Evolutionary conservation across 2,797 vertebrate genomes (phyloP), one percentile per base, ranked within the genome.

Genomic region (Gymnopithys bicolor): DNA sequence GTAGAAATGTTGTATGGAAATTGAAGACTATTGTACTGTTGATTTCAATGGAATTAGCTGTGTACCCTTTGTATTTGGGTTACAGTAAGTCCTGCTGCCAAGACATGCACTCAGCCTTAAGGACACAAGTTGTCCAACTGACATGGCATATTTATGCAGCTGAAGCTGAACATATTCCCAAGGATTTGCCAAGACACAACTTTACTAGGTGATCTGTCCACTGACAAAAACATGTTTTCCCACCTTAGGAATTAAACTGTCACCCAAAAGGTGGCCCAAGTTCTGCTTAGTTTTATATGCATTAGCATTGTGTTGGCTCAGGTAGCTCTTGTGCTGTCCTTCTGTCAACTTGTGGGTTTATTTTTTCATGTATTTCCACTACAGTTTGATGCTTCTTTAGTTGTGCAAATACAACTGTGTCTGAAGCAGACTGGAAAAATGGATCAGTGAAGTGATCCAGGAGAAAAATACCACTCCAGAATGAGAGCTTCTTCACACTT

Each of bases 301-400:
- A 63, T 11, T 55, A 18, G 4, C 23, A 67, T 30, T 66, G 7
- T 46, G 8, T 30, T 73, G 12, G 11, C 19, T 78, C 48, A 32
- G 25, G 45, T 60, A 48, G 32, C 7, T 75, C 28, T 6, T 6
- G 3, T 11, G 27, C 35, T 28, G 11, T 33, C 12, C 6, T 82
- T 49, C 45, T 60, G 23, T 39, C 33, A 32, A 10, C 10, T n/a
- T 39, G 19, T 37, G 10, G 0, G 0, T 30, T 71, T 53, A 25
- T 11, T 2, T 70, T 41, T 41, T 52, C 39, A 5, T 37, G 23
- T 32, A 45, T 78, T 82, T 75, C 41, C 13, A 81, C 39, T 18
- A 32, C 25, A 89, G 21, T 16, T 64, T 37, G 16, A 35, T 87
- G 11, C 45, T 89, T 10, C 32, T 73, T 63, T 32, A 51, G n/a